Percentiles rank a stretch among this genome's conserved stretches.
phyloP scores from a whole-genome alignment of 1,140 invertebrate species.

The Sipha flava region DNA sequence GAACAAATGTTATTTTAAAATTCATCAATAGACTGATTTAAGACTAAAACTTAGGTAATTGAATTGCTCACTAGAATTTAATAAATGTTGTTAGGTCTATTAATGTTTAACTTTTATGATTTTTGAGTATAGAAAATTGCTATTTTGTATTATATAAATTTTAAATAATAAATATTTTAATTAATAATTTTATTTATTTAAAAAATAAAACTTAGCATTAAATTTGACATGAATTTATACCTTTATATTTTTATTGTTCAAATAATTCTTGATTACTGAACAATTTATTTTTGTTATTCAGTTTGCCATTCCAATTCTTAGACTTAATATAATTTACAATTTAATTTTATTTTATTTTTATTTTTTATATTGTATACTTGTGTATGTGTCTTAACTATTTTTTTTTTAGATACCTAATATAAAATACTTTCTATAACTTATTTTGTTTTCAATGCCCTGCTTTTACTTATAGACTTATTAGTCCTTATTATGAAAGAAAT shows the following conservation, averaged over 20 bases:
- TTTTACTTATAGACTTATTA: neutral
- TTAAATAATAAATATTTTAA: neutral
- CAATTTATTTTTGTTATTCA: neutral
- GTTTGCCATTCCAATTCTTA: neutral
- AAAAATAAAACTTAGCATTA: too few relatives aligned
- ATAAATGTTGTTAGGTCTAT: constrained; percentile 11
- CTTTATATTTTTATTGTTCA: neutral
- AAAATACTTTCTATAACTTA: neutral
- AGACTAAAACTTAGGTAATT: neutral
- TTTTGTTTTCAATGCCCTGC: neutral
- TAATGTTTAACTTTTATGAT: neutral
- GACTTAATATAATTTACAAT: neutral
- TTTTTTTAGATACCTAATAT: neutral
- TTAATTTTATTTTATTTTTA: neutral
- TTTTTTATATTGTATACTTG: neutral
- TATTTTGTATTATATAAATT: constrained; percentile 6
- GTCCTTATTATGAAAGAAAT: too few relatives aligned
- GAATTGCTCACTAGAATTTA: constrained; percentile 25
- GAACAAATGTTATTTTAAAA: neutral
- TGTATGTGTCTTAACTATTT: too few relatives aligned
- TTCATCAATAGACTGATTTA: constrained; percentile 2
- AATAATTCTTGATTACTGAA: neutral
- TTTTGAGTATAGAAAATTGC: neutral
- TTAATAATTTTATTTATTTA: neutral
- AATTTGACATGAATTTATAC: too few relatives aligned